Evolutionary conservation across 1,140 invertebrate species (phyloP).

Genomic region (Acromyrmex charruanus): DNA sequence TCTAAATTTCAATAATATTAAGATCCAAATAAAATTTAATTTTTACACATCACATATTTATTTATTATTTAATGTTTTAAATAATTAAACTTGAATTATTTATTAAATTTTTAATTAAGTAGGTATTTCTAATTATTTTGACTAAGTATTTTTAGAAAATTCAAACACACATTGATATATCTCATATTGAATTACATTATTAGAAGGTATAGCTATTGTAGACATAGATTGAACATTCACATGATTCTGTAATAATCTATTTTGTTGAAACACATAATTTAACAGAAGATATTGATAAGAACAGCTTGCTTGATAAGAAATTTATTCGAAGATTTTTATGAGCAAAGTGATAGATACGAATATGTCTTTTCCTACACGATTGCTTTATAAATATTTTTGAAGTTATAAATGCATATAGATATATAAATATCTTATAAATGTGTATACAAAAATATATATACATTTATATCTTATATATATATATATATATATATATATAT

Average conservation of each 20-base stretch:
- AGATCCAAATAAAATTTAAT: neutral
- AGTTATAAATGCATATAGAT: neutral
- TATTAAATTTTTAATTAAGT: neutral
- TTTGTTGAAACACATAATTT: neutral
- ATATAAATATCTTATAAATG: neutral
- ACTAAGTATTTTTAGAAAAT: neutral
- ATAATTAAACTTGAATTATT: neutral
- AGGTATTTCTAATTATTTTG: neutral
- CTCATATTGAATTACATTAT: neutral
- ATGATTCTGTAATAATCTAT: neutral
- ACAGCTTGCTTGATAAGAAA: neutral
- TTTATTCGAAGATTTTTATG: neutral
- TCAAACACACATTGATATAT: neutral
- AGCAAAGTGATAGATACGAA: neutral
- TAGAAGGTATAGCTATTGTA: neutral
- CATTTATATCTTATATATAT: slow-evolving; percentile 47
- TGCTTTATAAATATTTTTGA: neutral
- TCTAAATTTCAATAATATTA: neutral
- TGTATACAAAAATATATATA: neutral
- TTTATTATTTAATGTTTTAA: neutral
- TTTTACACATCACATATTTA: slow-evolving; percentile 2
- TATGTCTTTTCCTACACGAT: neutral
- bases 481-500: slow-evolving; percentile 1
- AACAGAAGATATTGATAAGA: neutral
- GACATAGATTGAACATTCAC: neutral